These are phyloP conservation scores for Cyprinus carpio DNA, from an alignment of 2,113 vertebrate species.

Conservation along the genomic window DNA sequence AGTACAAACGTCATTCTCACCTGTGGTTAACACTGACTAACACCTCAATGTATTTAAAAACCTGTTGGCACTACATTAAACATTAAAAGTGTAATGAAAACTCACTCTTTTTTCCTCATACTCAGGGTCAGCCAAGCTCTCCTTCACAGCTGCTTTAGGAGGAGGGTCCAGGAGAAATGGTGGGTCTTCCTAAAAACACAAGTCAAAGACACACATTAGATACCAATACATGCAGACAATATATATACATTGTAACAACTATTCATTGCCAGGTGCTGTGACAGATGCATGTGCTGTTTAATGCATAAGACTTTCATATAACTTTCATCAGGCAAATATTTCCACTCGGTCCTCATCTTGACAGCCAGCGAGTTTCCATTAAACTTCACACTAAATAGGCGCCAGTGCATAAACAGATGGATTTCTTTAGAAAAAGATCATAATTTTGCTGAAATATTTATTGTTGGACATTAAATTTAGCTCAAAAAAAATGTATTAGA, in stretches of 20 bases:
- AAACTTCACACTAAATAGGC: background rate
- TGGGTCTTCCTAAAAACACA: conserved; percentile 70
- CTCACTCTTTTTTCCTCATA: conserved; percentile 88
- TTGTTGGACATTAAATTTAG: background rate
- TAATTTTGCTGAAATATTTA: background rate
- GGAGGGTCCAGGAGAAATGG: conserved; percentile 77
- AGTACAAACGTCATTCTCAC: background rate
- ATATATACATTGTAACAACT: background rate
- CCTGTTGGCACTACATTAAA: background rate
- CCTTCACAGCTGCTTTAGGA: conserved; percentile 74
- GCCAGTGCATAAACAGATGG: background rate
- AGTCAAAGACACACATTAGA: conserved; percentile 44
- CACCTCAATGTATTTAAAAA: background rate
- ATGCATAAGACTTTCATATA: background rate
- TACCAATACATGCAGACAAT: background rate
- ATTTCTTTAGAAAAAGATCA: background rate
- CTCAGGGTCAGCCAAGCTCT: conserved; percentile 80
- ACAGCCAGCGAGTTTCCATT: background rate
- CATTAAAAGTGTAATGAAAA: conserved; percentile 11
- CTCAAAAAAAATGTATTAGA: background rate
- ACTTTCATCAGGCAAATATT: background rate
- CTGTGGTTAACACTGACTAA: background rate
- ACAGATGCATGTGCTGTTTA: background rate
- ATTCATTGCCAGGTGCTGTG: background rate
- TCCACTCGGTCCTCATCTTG: background rate